Percentiles rank a stretch among this genome's conserved stretches.
Evolutionary conservation across 1,140 invertebrate species (phyloP).

Genomic region (Zaprionus ghesquierei): DNA sequence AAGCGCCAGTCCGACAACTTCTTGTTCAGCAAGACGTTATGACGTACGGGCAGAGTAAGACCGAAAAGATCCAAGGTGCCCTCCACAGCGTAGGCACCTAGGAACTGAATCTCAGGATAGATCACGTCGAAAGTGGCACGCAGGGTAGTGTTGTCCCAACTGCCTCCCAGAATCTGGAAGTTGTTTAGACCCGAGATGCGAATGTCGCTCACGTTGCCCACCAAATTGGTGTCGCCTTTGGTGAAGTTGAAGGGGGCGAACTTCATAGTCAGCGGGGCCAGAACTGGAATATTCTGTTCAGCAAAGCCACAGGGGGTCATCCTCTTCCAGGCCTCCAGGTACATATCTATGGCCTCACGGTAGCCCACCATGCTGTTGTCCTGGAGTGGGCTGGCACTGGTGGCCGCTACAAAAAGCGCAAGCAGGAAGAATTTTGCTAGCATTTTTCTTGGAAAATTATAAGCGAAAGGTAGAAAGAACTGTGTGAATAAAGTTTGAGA

Average conservation of each 20-base stretch:
- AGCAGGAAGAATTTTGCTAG: conserved; percentile 37
- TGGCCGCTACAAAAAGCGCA: conserved; percentile 25
- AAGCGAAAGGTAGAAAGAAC: conserved; percentile 1
- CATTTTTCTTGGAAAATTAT: conserved; percentile 1
- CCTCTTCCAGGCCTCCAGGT: conserved; percentile 46
- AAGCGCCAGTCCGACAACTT: conserved; percentile 54
- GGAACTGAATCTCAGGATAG: conserved; percentile 49
- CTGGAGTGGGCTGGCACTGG: conserved; percentile 31
- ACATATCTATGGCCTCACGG: conserved; percentile 34
- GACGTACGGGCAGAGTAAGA: conserved; percentile 23
- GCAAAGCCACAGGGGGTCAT: conserved; percentile 64
- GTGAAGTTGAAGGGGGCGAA: conserved; percentile 28
- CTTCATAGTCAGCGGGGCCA: conserved; percentile 40
- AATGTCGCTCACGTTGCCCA: conserved; percentile 58
- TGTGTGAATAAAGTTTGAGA: background rate
- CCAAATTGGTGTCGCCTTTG: conserved; percentile 20
- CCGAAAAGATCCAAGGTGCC: conserved; percentile 42
- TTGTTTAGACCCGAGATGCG: conserved; percentile 50
- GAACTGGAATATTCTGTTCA: conserved; percentile 31
- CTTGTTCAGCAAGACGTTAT: conserved; percentile 51
- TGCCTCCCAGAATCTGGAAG: conserved; percentile 44
- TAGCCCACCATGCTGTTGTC: conserved; percentile 34
- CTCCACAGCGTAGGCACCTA: conserved; percentile 47
- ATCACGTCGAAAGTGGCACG: conserved; percentile 49
- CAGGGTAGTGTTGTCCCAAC: conserved; percentile 36